Evolutionary conservation across 35 echinoderm and acorn worm species (phyloP).

Genomic region (Heliocidaris tuberculata): DNA sequence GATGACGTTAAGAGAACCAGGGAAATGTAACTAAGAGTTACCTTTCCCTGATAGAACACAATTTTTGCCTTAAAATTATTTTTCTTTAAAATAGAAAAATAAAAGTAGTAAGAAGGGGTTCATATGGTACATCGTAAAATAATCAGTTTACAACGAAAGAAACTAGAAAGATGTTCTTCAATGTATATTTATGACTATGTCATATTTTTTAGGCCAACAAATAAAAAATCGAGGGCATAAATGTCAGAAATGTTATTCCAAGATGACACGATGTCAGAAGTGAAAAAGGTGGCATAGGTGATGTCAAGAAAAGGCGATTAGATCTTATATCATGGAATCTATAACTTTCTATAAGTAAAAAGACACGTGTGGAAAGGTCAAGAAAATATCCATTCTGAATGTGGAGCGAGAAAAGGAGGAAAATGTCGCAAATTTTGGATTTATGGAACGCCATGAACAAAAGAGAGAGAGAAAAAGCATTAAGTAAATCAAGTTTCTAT

Average conservation of each 20-base stretch:
- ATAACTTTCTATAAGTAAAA: neutral
- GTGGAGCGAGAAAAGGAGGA: neutral
- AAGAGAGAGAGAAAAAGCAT: too few relatives aligned
- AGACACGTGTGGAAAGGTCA: neutral
- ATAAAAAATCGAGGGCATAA: neutral
- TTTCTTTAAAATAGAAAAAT: too few relatives aligned
- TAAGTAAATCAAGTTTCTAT: too few relatives aligned
- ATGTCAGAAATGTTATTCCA: neutral
- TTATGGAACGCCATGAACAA: neutral
- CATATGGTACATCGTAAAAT: neutral
- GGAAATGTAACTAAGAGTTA: too few relatives aligned
- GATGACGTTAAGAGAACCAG: too few relatives aligned
- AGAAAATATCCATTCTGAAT: neutral
- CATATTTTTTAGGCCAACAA: neutral
- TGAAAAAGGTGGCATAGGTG: neutral
- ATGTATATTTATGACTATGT: constrained; percentile 4
- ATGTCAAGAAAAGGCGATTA: neutral
- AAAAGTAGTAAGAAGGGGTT: too few relatives aligned
- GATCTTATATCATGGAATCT: neutral
- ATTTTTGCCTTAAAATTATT: too few relatives aligned
- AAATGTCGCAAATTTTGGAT: neutral
- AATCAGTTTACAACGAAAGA: neutral
- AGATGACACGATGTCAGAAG: neutral
- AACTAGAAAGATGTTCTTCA: neutral
- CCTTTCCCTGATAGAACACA: too few relatives aligned